Conservation (phyloP, 1,140 invertebrate genomes). For the Cataglyphis hispanica region DNA sequence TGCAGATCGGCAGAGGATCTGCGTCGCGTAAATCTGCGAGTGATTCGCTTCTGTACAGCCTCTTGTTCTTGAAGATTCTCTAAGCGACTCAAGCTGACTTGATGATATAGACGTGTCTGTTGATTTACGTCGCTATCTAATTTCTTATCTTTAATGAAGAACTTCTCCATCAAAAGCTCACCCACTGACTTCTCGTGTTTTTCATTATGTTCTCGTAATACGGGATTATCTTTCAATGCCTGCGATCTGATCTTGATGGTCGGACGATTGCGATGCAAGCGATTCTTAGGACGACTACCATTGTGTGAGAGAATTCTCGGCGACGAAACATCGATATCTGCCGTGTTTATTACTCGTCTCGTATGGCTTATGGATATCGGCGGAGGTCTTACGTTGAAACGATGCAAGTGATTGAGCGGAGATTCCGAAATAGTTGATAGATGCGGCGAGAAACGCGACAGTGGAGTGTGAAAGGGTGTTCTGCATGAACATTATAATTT, state of each 20-base stretch:
- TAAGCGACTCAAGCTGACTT: constrained; percentile 72
- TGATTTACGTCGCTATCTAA: constrained; percentile 78
- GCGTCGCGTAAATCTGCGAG: constrained; percentile 81
- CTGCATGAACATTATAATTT: constrained; percentile 8
- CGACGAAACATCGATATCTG: constrained; percentile 93
- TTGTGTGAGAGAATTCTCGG: constrained; percentile 83
- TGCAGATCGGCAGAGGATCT: constrained; percentile 81
- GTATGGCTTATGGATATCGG: constrained; percentile 77
- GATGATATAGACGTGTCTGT: constrained; percentile 71
- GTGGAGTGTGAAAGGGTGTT: constrained; percentile 83
- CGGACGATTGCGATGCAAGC: constrained; percentile 79
- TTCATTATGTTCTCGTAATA: constrained; percentile 81
- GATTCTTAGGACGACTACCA: constrained; percentile 66
- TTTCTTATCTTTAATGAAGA: constrained; percentile 90
- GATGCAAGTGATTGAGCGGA: constrained; percentile 79
- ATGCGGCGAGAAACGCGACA: constrained; percentile 89
- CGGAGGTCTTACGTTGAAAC: constrained; percentile 65
- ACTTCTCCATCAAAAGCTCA: constrained; percentile 91
- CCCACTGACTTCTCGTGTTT: constrained; percentile 89
- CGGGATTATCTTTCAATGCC: constrained; percentile 86
- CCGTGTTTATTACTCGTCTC: constrained; percentile 91
- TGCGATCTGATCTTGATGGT: constrained; percentile 85
- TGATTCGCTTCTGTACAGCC: constrained; percentile 78
- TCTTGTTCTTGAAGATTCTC: constrained; percentile 48
- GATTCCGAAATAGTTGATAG: constrained; percentile 91